Base-by-base conservation (phyloP, 2,797 vertebrate species). In the Margarornis squamiger region DNA sequence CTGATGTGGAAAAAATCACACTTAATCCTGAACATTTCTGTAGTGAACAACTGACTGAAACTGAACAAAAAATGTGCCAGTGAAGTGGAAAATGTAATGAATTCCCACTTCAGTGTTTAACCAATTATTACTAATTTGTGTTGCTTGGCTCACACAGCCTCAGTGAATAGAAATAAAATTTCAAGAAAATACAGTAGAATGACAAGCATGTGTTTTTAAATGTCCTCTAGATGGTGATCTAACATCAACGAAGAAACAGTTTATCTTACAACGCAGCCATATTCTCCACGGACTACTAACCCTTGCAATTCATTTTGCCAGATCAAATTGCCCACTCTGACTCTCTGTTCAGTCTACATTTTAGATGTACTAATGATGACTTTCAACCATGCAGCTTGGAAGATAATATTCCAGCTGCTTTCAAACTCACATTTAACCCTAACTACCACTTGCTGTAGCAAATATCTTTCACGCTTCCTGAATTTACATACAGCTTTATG, bases 211-310 rank as follows among this genome's bases (percentile, higher is more conserved):
- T 58, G 4, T n/a, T 93, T 45, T 81, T 7, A 75, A 72, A 79
- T 48, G 73, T 75, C 96, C 97, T 96, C 94, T 93, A 97, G 97
- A 91, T 96, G 97, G 97, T 61, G 92, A 90, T 91, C 63, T 96
- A 90, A 81, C 87, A 81, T 13, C 36, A 38, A 4, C 70, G 14
- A 59, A 70, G 68, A 68, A 70, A 67, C 6, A 55, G 16, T n/a
- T 78, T 14, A 8, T 43, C 22, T 61, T 49, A 66, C 17, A 38
- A 68, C 52, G 20, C 23, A 22, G n/a, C 10, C 46, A 5, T 24
- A 5, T 24, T 77, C 41, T 43, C 14, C 12, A 4, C 15, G 36
- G 12, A 4, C 29, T 68, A 19, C 23, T 70, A 78, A 81, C 16
- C 26, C 34, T 76, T 72, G 38, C 5, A 54, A 52, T 29, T 61